Percentiles rank a stretch among this genome's conserved stretches.
Evolutionary conservation across 2,113 vertebrate species (phyloP).

Genomic region (Catharus bicknelli): DNA sequence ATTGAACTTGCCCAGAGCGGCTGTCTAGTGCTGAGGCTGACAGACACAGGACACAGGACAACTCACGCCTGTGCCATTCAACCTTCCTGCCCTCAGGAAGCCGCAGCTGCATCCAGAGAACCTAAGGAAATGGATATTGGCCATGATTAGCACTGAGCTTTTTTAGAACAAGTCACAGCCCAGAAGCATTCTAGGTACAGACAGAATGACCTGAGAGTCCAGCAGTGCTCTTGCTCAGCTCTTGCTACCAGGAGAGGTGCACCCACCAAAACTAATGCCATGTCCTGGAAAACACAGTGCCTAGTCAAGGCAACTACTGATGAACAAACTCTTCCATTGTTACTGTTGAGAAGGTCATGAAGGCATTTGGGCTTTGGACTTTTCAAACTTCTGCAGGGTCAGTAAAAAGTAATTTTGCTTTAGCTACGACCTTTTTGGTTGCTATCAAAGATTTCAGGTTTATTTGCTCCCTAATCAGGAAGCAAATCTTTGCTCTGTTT

Average conservation of each 20-base stretch:
- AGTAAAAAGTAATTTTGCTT: neutral
- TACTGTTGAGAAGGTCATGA: neutral
- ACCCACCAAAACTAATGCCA: neutral
- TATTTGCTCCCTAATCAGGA: neutral
- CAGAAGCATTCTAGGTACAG: neutral
- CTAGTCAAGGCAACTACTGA: neutral
- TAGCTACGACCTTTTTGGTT: neutral
- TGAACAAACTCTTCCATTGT: neutral
- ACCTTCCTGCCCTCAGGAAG: neutral
- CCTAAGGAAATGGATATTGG: neutral
- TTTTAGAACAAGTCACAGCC: neutral
- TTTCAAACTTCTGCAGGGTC: neutral
- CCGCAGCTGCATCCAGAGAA: neutral
- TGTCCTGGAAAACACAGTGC: neutral
- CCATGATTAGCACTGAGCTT: rapidly evolving
- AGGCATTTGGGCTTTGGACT: neutral
- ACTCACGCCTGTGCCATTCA: neutral
- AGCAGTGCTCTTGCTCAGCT: neutral
- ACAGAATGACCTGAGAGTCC: neutral
- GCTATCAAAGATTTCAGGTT: neutral
- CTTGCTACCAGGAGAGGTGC: neutral
- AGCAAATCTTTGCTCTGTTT: neutral
- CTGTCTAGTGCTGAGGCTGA: neutral
- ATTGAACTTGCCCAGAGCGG: rapidly evolving
- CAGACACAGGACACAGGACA: neutral